phyloP scores from a whole-genome alignment of 2,113 vertebrate species.

The Brachypteracias leptosomus region DNA sequence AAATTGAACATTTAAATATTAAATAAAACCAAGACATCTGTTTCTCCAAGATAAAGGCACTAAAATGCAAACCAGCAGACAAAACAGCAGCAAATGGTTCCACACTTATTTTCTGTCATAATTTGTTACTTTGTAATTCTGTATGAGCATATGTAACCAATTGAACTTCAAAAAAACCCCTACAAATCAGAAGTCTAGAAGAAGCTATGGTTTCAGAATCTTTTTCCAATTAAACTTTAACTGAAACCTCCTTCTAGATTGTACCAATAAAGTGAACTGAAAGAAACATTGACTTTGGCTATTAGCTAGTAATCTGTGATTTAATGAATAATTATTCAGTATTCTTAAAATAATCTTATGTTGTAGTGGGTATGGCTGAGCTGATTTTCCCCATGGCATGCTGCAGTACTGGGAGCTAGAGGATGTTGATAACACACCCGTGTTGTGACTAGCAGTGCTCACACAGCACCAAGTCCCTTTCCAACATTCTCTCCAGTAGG shows the following conservation, averaged over 20 bases:
- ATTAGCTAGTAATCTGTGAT: background rate
- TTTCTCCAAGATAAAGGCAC: background rate
- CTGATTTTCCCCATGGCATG: no score
- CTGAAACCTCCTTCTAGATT: background rate
- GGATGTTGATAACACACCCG: no score
- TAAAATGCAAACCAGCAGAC: background rate
- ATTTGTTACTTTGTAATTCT: background rate
- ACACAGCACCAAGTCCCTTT: no score
- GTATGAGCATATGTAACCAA: background rate
- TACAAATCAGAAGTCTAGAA: background rate
- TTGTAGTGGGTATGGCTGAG: no score
- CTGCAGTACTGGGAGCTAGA: no score
- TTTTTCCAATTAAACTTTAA: background rate
- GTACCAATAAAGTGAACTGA: background rate
- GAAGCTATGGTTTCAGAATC: background rate
- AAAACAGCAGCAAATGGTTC: background rate
- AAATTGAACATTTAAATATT: background rate
- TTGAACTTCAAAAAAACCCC: background rate
- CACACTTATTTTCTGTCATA: background rate
- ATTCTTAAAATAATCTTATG: background rate
- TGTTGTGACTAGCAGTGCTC: no score
- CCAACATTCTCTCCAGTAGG: no score
- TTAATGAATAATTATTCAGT: background rate
- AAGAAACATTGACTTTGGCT: background rate
- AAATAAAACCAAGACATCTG: background rate